These are phyloP conservation scores for Eulemur coronatus DNA, from an alignment of 2,797 vertebrate genomes.

Conservation along the genomic window DNA sequence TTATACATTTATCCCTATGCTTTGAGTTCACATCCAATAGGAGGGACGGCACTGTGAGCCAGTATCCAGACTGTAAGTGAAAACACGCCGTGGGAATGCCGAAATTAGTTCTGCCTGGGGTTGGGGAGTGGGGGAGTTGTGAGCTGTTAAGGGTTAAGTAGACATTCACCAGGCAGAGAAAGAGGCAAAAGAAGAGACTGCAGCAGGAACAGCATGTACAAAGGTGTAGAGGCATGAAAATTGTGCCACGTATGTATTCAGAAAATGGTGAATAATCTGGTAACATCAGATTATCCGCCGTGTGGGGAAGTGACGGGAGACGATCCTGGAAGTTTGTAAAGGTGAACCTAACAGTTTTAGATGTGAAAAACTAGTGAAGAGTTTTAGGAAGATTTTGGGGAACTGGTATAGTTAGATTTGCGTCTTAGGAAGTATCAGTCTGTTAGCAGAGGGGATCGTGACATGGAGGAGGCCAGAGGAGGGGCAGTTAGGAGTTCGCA, in stretches of 20 bases:
- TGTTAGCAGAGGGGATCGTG: background rate
- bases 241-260: background rate
- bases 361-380: background rate
- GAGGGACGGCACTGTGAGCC: background rate
- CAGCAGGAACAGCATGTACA: background rate
- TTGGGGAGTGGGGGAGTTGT: background rate
- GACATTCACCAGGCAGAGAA: background rate
- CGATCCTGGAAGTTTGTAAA: background rate
- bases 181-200: background rate
- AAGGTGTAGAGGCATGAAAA: background rate
- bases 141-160: background rate
- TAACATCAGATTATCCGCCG: background rate
- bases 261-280: background rate
- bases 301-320: background rate
- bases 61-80: background rate
- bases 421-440: slow-evolving; percentile 22
- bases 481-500: background rate
- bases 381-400: background rate
- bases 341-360: background rate
- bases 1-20: background rate
- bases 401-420: background rate
- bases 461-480: background rate
- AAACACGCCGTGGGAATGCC: background rate
- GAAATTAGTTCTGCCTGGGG: background rate
- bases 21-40: background rate